Evolutionary conservation across 2,797 vertebrate genomes (phyloP).

Genomic region (Darevskia nairensis): DNA sequence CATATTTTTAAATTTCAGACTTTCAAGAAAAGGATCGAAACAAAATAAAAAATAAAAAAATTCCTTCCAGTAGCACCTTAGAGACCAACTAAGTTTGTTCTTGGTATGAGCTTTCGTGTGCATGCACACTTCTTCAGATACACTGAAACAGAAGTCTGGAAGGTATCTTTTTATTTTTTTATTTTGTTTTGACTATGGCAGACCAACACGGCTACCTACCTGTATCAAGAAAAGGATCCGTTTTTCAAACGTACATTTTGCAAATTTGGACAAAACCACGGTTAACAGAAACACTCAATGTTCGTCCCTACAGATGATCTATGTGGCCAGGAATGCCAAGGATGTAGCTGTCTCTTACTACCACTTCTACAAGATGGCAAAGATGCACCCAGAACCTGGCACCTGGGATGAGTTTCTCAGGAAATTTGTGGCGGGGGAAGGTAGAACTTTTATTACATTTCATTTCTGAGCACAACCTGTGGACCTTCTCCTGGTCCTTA

Average conservation of each 20-base stretch:
- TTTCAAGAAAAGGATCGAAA: too few relatives aligned
- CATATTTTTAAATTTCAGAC: background rate
- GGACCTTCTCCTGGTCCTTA: background rate
- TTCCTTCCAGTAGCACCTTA: too few relatives aligned
- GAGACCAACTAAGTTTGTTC: too few relatives aligned
- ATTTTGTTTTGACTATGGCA: too few relatives aligned
- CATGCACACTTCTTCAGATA: too few relatives aligned
- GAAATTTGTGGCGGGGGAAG: conserved; percentile 72
- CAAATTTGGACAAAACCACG: background rate
- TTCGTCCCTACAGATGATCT: conserved; percentile 67
- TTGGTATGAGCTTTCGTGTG: too few relatives aligned
- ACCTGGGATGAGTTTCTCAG: conserved; percentile 67
- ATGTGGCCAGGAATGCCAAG: conserved; percentile 40
- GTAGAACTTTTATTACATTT: conserved; percentile 33
- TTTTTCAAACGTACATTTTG: background rate
- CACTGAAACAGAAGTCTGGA: too few relatives aligned
- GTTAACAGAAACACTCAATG: accelerated
- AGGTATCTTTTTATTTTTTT: too few relatives aligned
- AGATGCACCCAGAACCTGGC: conserved; percentile 68
- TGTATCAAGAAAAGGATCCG: background rate
- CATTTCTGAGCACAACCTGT: background rate
- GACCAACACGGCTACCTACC: too few relatives aligned
- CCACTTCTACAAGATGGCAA: conserved; percentile 75
- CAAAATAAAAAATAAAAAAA: too few relatives aligned
- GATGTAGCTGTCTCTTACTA: conserved; percentile 72